These are phyloP conservation scores for Muntiacus muntjak DNA, from an alignment of 2,113 vertebrate species.

Conservation along the genomic window DNA sequence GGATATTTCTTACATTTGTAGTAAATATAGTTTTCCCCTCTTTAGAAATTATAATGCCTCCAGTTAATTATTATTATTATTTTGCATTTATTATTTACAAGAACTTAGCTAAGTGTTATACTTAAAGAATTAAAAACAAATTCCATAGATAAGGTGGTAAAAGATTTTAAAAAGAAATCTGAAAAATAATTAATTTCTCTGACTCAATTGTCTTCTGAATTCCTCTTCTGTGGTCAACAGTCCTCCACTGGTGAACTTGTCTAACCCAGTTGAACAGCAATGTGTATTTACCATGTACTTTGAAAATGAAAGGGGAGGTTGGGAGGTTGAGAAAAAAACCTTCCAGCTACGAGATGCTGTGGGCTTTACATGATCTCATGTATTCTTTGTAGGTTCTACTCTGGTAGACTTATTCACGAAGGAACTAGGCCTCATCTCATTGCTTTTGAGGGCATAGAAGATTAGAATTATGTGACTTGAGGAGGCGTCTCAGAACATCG, in stretches of 20 bases:
- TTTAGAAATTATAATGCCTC: neutral
- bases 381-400: neutral
- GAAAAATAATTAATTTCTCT: neutral
- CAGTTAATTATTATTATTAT: neutral
- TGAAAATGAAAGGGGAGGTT: neutral
- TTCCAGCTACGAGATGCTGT: neutral
- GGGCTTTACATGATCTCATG: neutral
- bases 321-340: neutral
- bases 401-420: neutral
- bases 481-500: neutral
- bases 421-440: neutral
- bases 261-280: neutral
- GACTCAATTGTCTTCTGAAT: neutral
- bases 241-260: neutral
- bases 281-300: neutral
- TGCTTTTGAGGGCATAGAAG: neutral
- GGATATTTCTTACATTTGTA: neutral
- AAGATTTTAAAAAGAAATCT: neutral
- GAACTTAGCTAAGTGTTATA: neutral
- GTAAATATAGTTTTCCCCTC: neutral
- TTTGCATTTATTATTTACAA: neutral
- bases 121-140: constrained; percentile 21
- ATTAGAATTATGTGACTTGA: neutral
- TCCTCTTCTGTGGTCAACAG: neutral
- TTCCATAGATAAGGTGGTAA: neutral